Percentiles rank a stretch among this genome's conserved stretches.
Conservation (phyloP, 2,113 vertebrate species). For the Rhinopomastus cyanomelas region DNA sequence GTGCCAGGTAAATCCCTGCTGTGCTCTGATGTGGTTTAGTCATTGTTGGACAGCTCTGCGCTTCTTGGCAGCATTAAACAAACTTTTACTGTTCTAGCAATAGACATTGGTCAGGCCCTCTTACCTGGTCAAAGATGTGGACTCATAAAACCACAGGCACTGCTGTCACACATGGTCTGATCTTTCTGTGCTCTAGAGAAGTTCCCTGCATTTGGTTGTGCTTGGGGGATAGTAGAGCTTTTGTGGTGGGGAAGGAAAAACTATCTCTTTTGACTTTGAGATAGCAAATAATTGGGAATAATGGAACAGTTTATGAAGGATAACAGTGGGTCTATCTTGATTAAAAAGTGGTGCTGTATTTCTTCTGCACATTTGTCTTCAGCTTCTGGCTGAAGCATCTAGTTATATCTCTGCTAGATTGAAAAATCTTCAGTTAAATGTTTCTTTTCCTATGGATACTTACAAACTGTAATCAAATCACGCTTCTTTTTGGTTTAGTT, state of each 20-base stretch:
- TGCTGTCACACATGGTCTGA: background rate
- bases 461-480: background rate
- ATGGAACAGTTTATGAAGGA: background rate
- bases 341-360: background rate
- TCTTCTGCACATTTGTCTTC: background rate
- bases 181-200: background rate
- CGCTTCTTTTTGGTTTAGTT: background rate
- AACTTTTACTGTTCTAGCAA: background rate
- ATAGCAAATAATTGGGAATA: background rate
- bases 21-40: background rate
- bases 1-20: background rate
- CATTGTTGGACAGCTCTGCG: background rate
- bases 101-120: background rate
- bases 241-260: fast-evolving
- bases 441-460: background rate
- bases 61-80: background rate
- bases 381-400: background rate
- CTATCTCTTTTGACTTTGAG: background rate
- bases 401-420: background rate
- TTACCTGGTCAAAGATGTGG: background rate
- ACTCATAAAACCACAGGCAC: background rate
- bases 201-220: background rate
- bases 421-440: background rate
- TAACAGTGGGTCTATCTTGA: background rate
- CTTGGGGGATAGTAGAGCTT: background rate